Percentiles rank a stretch among this genome's conserved stretches.
phyloP scores from a whole-genome alignment of 2,888 invertebrate genomes.

The Liposcelis brunnea region DNA sequence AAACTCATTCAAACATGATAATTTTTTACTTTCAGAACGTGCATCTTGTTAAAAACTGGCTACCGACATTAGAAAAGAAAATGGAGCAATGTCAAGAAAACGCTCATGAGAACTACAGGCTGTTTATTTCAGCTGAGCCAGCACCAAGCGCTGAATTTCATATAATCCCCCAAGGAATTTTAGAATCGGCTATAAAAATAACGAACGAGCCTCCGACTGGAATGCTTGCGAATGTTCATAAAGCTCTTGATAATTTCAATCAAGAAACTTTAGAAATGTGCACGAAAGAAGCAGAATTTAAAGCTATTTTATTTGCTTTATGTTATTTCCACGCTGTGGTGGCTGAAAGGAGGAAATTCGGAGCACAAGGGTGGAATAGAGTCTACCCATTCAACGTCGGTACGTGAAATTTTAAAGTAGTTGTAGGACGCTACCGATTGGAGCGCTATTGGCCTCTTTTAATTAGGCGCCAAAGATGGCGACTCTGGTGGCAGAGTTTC shows the following conservation, averaged over 20 bases:
- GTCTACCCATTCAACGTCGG: slow-evolving; percentile 40
- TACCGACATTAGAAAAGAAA: slow-evolving; percentile 75
- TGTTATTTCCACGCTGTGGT: slow-evolving; percentile 94
- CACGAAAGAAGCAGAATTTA: slow-evolving; percentile 84
- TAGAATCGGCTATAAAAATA: slow-evolving; percentile 87
- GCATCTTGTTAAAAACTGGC: slow-evolving; percentile 79
- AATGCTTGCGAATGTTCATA: slow-evolving; percentile 86
- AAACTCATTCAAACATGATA: not conserved
- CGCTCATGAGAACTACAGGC: slow-evolving; percentile 43
- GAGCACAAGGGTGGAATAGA: slow-evolving; percentile 86
- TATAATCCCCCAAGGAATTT: slow-evolving; percentile 55
- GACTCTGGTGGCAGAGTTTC: no score
- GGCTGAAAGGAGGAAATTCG: slow-evolving; percentile 82
- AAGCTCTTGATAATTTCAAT: slow-evolving; percentile 78
- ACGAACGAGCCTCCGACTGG: slow-evolving; percentile 93
- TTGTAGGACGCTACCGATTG: no score
- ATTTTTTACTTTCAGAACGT: slow-evolving; percentile 47
- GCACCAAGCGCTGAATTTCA: slow-evolving; percentile 45
- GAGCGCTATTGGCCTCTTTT: no score
- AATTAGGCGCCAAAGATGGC: no score
- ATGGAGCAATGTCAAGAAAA: slow-evolving; percentile 63
- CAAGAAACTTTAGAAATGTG: slow-evolving; percentile 88
- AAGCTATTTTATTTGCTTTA: slow-evolving; percentile 69
- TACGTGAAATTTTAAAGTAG: slow-evolving; percentile 14
- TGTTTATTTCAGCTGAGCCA: slow-evolving; percentile 82